Evolutionary conservation across 2,888 invertebrate species (phyloP).

Genomic region (Dorcus parallelipipedus): DNA sequence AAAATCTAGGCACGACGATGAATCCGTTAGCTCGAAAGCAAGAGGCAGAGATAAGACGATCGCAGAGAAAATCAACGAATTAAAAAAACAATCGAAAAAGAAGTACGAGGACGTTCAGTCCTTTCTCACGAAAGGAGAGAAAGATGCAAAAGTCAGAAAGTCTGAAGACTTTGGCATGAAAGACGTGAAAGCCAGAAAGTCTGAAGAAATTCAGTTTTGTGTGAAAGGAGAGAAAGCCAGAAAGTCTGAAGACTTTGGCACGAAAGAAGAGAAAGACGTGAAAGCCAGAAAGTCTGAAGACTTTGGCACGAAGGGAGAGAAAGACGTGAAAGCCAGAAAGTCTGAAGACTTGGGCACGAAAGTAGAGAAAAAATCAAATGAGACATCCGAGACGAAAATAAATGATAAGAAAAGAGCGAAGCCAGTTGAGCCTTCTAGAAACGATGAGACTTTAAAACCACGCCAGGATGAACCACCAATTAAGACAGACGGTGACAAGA

Average conservation of each 20-base stretch:
- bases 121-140: background rate
- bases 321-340: conserved; percentile 4
- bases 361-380: conserved; percentile 1
- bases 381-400: conserved; percentile 3
- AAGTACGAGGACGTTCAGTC: background rate
- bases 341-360: conserved; percentile 3
- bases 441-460: background rate
- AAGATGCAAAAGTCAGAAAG: background rate
- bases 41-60: background rate
- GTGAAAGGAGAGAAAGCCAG: background rate
- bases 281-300: background rate
- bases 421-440: background rate
- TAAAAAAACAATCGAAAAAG: background rate
- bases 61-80: conserved; percentile 2
- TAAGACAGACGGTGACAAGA: background rate
- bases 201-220: background rate
- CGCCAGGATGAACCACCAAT: background rate
- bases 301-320: conserved; percentile 1
- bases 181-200: background rate
- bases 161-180: background rate
- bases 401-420: conserved; percentile 5
- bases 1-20: too few species aligned
- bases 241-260: background rate
- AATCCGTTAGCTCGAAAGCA: background rate
- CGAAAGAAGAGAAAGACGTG: conserved; percentile 3